Base-by-base conservation (phyloP, 2,113 vertebrate genomes). In the Entomyzon cyanotis region DNA sequence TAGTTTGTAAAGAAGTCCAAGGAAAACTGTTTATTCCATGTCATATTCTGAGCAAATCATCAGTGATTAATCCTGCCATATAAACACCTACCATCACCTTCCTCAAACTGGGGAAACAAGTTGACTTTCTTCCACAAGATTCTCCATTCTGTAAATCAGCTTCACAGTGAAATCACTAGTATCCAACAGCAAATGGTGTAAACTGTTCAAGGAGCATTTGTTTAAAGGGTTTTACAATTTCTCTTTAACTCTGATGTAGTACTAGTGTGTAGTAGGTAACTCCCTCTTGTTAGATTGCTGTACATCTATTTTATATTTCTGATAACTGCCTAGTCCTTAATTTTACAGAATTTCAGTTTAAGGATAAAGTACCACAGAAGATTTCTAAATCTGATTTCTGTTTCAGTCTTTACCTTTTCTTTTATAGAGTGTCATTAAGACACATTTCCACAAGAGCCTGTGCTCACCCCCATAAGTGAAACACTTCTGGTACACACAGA, bases 91-190 rank as follows among this genome's bases (percentile, higher is more conserved):
- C 30, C 23, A 35, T 47, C 10, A 86, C 5, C 11, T 68, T 65
- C 15, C 42, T 8, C 35, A 74, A 78, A 71, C 13, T 30, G 24
- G 10, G 11, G 5, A 31, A 35, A 69, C 21, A 69, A 19, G 5
- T 30, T 52, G 4, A 3, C 9, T 11, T 85, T 79, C 63, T 78
- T 65, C 27, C 33, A 9, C 39, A 28, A n/a, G 10, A 19, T 31
- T 67, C 2, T 3, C 8, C 6, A 7, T 49, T 69, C 33, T 64
- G 80, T 28, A 50, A 69, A n/a, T 24, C 23, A 69, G 9, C 11
- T 18, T 3, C 0, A 0, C 15, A 35, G 8, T 62, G 24, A 24
- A n/a, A 79, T 42, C 1, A 0, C 11, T 56, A 2, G 1, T 49
- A 64, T 42, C 22, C 33, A 50, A 10, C 5, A 71, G 8, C 4